A percentile compares a stretch with the other conserved stretches of the same genome.
Conservation (phyloP, 2,113 vertebrate genomes). For the Saccopteryx leptura region DNA sequence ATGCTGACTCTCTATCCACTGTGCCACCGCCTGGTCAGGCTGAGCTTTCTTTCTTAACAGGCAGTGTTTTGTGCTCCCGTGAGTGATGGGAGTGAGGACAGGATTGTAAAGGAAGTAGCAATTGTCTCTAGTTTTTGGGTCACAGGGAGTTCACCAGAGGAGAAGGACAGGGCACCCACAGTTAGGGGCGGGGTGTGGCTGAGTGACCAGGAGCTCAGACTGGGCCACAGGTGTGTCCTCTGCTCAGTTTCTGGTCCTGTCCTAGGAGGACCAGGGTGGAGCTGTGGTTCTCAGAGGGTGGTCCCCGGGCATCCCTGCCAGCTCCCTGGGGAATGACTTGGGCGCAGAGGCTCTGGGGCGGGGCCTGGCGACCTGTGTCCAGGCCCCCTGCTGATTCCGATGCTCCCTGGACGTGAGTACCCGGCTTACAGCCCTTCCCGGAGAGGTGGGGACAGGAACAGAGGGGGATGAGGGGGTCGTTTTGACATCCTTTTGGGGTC, state of each 20-base stretch:
- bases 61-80: no score
- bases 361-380: background rate
- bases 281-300: background rate
- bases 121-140: background rate
- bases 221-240: background rate
- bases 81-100: background rate
- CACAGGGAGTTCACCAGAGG: background rate
- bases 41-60: background rate
- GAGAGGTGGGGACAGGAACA: background rate
- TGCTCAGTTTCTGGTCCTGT: background rate
- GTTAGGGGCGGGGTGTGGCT: background rate
- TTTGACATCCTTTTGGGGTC: background rate
- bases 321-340: background rate
- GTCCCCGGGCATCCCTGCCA: background rate
- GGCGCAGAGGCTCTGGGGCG: background rate
- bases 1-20: no score
- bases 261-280: background rate
- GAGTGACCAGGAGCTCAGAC: background rate
- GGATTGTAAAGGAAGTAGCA: background rate
- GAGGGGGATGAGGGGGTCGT: background rate
- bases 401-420: rapidly evolving
- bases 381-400: background rate
- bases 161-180: background rate
- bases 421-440: background rate
- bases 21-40: no score